Base-by-base conservation (phyloP, 2,797 vertebrate species). In the Tauraco hartlaubi region DNA sequence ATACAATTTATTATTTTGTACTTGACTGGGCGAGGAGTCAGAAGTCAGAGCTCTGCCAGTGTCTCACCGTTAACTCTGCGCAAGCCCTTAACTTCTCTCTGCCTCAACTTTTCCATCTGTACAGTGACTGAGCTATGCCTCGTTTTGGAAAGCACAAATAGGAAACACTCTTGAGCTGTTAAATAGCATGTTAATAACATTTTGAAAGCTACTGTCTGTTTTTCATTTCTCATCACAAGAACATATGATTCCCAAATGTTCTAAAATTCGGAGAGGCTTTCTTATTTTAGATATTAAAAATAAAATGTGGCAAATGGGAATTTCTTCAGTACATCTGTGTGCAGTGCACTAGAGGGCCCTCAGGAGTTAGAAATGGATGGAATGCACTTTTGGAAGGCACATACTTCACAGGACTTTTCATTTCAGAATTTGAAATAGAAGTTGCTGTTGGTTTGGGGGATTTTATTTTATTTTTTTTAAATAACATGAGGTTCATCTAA, bases 321-420 rank as follows among this genome's bases (percentile, higher is more conserved):
- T 90, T 92, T 93, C 84, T 81, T 73, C 48, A 62, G 82, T 80
- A 31, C 10, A 10, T 97, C 92, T 95, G 52, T 87, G 52, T 90
- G 90, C 17, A 46, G 66, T 78, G 75, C 98, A 76, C 98, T 98
- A 98, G 98, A 88, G 98, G 98, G 98, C 98, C 49, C 97, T 94
- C 97, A 76, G 92, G 90, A 96, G 97, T 95, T 95, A 97, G 92
- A 95, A 97, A 97, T 90, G 66, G 93, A 71, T 46, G 82, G 79
- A 93, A 96, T 92, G 95, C 82, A 52, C 75, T 95, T 96, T 92
- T 88, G 94, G 92, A 97, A 97, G 90, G 75, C 96, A 90, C 80
- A 79, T 78, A 82, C 88, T 96, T 90, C 81, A 31, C 78, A 91
- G 62, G 52, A 95, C 92, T 94, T 97, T 97, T 92, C 96, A 95